phyloP scores from a whole-genome alignment of 1,140 invertebrate genomes.

The Neotoxoptera formosana region DNA sequence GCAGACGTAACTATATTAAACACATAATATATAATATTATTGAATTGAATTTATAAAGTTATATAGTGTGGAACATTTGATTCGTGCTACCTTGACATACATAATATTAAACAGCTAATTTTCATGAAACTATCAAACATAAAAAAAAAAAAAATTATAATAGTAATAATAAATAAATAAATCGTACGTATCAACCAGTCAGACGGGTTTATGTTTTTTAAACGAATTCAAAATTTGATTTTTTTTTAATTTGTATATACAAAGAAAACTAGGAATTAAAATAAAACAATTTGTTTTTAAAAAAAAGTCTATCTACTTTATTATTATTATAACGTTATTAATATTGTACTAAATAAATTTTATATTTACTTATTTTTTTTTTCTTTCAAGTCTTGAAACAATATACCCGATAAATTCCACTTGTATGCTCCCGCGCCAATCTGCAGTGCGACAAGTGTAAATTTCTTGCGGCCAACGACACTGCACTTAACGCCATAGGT shows the following conservation, averaged over 20 bases:
- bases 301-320: no score
- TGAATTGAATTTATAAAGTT: neutral
- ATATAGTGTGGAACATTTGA: neutral
- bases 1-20: neutral
- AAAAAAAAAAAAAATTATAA: neutral
- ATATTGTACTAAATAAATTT: neutral
- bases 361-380: neutral
- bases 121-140: neutral
- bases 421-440: neutral
- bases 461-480: neutral
- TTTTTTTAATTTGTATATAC: neutral
- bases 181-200: neutral
- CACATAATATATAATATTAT: neutral
- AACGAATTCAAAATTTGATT: neutral
- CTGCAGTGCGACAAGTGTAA: neutral
- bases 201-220: neutral
- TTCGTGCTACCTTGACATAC: conserved; percentile 22
- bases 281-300: neutral
- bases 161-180: neutral
- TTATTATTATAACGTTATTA: neutral
- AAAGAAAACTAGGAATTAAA: neutral
- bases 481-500: neutral
- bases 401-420: neutral
- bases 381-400: neutral
- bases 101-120: neutral